Base-by-base conservation (phyloP, 2,113 vertebrate species). In the Pterocles gutturalis region DNA sequence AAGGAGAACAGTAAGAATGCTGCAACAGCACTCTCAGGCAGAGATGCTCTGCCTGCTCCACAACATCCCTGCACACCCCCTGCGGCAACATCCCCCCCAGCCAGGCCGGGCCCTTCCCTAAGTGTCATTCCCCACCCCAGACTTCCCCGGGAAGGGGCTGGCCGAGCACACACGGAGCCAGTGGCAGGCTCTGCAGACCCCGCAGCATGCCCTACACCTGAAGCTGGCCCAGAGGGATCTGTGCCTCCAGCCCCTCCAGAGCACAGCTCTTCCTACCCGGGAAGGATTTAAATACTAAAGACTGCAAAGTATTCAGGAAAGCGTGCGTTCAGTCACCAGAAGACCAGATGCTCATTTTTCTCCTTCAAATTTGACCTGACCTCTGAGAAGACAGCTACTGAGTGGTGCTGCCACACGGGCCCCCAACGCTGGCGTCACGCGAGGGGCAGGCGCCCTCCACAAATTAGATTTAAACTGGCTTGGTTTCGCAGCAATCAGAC, bases 61-160 rank as follows among this genome's bases (percentile, higher is more conserved):
- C 1, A 9, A 20, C 17, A 76, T 16, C 41, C 51, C 69, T 57
- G 69, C 65, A 83, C 33, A 20, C 8, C 10, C 43, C 15, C 21
- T 0, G 0, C 1, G 1, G 10, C 38, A 16, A 75, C 2, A 2
- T 9, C 25, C 11, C 29, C 45, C 48, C 15, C 33, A 69, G 66
- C 5, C 71, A 49, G 33, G 25, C 41, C 70, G 62, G n/a, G 73
- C 17, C 45, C 45, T 25, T 67, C 65, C n/a, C 17, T 34, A 24
- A 20, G n/a, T 11, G 41, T 58, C 38, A 22, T 4, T 67, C 25
- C 53, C 22, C 33, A 60, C 8, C 33, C 29, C 66, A 46, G 34
- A 62, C 31, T 36, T 82, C 46, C 41, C 31, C 0, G 1, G 78
- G 28, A 82, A 87, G 51, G 13, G 17, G 13, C 2, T 2, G 13